Evolutionary conservation across 2,888 invertebrate species (phyloP).

Genomic region (Balanococcus diminutus): DNA sequence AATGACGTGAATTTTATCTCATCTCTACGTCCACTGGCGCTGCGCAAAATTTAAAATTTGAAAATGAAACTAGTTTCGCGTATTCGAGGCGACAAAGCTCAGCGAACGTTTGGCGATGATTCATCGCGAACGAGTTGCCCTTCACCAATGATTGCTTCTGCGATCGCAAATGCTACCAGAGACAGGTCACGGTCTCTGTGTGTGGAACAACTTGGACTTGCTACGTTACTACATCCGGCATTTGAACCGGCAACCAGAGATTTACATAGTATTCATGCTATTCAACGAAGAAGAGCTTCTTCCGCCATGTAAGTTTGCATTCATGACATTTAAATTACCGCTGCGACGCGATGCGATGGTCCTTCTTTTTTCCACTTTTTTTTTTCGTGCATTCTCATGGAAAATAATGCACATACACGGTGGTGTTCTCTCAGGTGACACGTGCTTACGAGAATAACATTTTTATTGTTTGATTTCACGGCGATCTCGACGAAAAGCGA

Average conservation of each 20-base stretch:
- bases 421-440: background rate
- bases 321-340: conserved; percentile 41
- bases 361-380: background rate
- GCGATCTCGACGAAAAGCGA: conserved; percentile 6
- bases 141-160: conserved; percentile 9
- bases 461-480: conserved; percentile 21
- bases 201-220: conserved; percentile 60
- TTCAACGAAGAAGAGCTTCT: conserved; percentile 60
- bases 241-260: conserved; percentile 59
- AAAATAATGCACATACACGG: background rate
- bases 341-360: no score
- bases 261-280: conserved; percentile 58
- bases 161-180: conserved; percentile 54
- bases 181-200: conserved; percentile 62
- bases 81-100: conserved; percentile 54
- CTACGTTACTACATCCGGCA: conserved; percentile 59
- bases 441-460: conserved; percentile 25
- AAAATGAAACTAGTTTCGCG: conserved; percentile 56
- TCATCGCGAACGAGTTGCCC: conserved; percentile 27
- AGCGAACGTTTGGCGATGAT: conserved; percentile 22
- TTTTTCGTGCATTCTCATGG: background rate
- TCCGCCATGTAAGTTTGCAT: conserved; percentile 60
- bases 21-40: background rate
- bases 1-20: background rate
- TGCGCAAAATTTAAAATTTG: background rate